A percentile compares a stretch with the other conserved stretches of the same genome.
These are phyloP conservation scores for Athene noctua DNA, from an alignment of 2,113 vertebrate genomes.

Conservation along the genomic window DNA sequence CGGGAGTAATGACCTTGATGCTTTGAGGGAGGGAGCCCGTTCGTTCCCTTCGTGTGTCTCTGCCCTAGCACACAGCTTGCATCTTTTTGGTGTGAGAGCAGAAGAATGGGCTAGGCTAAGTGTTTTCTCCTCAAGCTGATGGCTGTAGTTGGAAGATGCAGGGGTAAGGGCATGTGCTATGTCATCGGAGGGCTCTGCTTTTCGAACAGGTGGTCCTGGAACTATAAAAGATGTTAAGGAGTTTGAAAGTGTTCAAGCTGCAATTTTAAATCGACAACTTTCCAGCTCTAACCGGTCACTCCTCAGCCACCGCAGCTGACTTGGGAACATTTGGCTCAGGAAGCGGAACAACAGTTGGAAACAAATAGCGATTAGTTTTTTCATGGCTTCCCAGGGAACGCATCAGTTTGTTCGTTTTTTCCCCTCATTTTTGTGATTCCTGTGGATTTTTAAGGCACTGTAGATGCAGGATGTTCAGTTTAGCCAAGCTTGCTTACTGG, in stretches of 20 bases:
- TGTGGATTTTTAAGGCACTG: conserved; percentile 54
- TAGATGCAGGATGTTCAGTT: conserved; percentile 25
- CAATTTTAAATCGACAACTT: neutral
- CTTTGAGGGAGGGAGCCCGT: neutral
- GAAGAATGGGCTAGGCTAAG: neutral
- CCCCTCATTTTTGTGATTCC: conserved; percentile 32
- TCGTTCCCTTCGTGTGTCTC: neutral
- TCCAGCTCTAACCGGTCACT: conserved; percentile 54
- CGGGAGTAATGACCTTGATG: neutral
- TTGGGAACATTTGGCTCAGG: conserved; percentile 62
- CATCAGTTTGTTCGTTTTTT: conserved; percentile 5
- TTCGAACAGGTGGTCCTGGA: conserved; percentile 33
- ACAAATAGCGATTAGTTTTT: conserved; percentile 57
- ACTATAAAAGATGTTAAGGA: conserved; percentile 19
- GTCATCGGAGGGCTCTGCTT: neutral
- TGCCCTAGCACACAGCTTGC: neutral
- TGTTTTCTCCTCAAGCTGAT: neutral
- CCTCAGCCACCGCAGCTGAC: conserved; percentile 21
- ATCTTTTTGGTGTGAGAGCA: neutral
- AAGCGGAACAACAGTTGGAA: conserved; percentile 59
- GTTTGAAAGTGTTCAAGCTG: neutral
- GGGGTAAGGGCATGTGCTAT: fast-evolving
- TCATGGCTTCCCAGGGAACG: conserved; percentile 55
- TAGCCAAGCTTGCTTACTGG: conserved; percentile 27
- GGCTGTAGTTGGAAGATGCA: neutral